Percentiles rank a stretch among this genome's conserved stretches.
These are phyloP conservation scores for Sorex fumeus DNA, from an alignment of 2,113 vertebrate genomes.

Conservation along the genomic window DNA sequence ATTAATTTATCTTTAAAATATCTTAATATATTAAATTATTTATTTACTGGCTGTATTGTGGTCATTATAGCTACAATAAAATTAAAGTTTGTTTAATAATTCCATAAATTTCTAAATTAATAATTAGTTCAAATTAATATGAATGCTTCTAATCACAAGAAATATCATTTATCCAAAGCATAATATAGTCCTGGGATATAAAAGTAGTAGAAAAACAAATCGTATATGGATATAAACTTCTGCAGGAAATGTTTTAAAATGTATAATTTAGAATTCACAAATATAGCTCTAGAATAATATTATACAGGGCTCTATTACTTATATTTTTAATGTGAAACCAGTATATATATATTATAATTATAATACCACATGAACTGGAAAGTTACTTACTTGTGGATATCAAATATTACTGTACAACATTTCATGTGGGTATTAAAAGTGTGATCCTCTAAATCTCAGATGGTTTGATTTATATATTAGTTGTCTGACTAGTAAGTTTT, in stretches of 20 bases:
- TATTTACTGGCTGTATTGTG: no score
- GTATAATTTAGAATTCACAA: no score
- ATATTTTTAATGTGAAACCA: no score
- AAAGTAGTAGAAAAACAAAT: background rate
- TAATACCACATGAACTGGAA: background rate
- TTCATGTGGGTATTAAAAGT: background rate
- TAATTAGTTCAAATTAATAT: slow-evolving; percentile 7
- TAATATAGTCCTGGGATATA: background rate
- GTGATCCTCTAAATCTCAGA: background rate
- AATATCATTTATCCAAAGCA: background rate
- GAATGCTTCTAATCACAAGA: background rate
- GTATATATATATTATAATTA: background rate
- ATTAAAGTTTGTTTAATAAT: no score
- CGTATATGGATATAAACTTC: no score
- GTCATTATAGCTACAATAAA: no score
- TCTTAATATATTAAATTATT: no score
- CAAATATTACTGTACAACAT: background rate
- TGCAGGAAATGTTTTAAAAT: no score
- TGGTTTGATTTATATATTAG: background rate
- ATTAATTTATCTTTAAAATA: no score
- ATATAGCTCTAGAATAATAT: no score
- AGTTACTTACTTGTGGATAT: background rate
- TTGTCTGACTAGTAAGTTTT: background rate
- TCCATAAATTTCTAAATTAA: slow-evolving; percentile 5
- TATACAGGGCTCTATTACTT: no score